A percentile compares a stretch with the other conserved stretches of the same genome.
These are phyloP conservation scores for Cybosia mesomella DNA, from an alignment of 2,888 invertebrate genomes.

Conservation along the genomic window DNA sequence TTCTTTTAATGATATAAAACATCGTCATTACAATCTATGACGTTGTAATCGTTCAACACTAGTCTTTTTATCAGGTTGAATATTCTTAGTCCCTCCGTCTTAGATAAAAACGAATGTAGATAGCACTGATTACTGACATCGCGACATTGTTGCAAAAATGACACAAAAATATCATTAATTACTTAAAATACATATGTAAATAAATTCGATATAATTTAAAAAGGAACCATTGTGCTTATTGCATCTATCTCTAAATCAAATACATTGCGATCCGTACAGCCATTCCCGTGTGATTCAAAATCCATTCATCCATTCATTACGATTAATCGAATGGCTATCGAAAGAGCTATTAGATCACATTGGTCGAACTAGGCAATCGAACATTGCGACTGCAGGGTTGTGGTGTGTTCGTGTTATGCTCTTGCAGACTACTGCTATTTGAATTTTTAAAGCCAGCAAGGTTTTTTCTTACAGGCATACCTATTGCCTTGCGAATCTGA, in stretches of 20 bases:
- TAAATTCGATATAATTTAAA: not conserved
- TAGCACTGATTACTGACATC: constrained; percentile 13
- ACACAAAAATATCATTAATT: not conserved
- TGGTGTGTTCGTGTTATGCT: no score
- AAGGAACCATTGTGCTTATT: no score
- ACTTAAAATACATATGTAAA: not conserved
- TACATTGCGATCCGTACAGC: not conserved
- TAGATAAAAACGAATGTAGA: constrained; percentile 3
- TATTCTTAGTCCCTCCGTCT: constrained; percentile 7
- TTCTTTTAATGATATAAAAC: not conserved
- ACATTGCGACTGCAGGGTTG: no score
- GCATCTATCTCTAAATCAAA: not conserved
- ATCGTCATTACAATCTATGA: constrained; percentile 7
- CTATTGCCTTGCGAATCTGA: no score
- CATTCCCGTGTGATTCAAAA: not conserved
- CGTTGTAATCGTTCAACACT: constrained; percentile 1
- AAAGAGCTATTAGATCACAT: no score
- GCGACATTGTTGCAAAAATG: constrained; percentile 14
- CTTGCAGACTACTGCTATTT: no score
- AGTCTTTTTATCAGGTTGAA: constrained; percentile 9
- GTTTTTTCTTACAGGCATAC: no score
- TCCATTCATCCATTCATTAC: no score
- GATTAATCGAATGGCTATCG: no score
- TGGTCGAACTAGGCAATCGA: no score
- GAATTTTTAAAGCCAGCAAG: no score